These are phyloP conservation scores for Drosophila mayaguana DNA, from an alignment of 2,888 invertebrate genomes.

Conservation along the genomic window DNA sequence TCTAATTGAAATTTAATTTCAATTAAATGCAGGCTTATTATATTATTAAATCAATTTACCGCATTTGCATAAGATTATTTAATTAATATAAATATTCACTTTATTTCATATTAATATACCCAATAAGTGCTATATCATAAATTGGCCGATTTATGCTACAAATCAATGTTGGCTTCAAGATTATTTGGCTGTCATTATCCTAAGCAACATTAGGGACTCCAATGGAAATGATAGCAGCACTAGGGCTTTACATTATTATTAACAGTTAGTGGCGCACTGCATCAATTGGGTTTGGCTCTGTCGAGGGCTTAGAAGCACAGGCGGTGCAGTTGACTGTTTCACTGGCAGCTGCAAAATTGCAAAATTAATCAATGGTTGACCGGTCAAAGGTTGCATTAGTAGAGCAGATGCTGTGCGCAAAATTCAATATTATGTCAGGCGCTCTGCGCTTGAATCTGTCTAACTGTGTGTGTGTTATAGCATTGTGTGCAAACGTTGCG, in stretches of 20 bases:
- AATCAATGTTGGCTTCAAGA: neutral
- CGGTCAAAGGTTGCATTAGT: conserved; percentile 57
- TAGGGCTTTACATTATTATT: conserved; percentile 46
- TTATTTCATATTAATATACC: neutral
- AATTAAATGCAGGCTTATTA: neutral
- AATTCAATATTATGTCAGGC: conserved; percentile 43
- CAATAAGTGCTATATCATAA: neutral
- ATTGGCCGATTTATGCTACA: neutral
- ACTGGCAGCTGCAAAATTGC: conserved; percentile 20
- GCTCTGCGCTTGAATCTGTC: neutral
- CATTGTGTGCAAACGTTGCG: conserved; percentile 50
- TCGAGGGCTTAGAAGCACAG: conserved; percentile 22
- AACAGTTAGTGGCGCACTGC: conserved; percentile 34
- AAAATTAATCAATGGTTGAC: conserved; percentile 64
- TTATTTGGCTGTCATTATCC: neutral
- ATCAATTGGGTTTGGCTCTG: conserved; percentile 51
- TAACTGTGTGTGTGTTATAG: conserved; percentile 15
- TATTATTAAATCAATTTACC: neutral
- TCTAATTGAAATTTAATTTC: neutral
- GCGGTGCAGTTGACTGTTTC: conserved; percentile 8
- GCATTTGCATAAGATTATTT: neutral
- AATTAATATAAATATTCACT: neutral
- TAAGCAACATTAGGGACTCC: neutral
- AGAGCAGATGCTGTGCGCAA: conserved; percentile 29
- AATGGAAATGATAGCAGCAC: too few relatives aligned